phyloP scores from a whole-genome alignment of 2,797 vertebrate species.

The Eulemur mongoz region DNA sequence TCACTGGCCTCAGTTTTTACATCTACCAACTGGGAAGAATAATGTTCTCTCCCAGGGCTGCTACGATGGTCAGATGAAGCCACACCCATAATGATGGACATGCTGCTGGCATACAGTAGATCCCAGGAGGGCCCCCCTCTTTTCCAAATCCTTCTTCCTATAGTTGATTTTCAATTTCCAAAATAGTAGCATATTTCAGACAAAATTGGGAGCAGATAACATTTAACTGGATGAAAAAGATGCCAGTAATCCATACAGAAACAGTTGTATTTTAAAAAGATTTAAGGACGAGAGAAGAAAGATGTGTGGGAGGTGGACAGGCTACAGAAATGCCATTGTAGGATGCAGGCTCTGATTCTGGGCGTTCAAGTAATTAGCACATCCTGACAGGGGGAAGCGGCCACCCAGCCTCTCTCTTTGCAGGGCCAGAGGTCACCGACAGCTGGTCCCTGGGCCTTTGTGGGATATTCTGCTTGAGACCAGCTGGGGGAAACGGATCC shows the following conservation, averaged over 20 bases:
- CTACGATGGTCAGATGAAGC: neutral
- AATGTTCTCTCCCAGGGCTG: neutral
- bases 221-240: neutral
- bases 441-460: conserved; percentile 57
- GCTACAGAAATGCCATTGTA: neutral
- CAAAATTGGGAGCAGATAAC: neutral
- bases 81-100: neutral
- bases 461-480: conserved; percentile 51
- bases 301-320: neutral
- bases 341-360: neutral
- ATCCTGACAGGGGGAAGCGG: conserved; percentile 58
- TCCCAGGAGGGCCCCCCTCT: neutral
- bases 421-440: conserved; percentile 64
- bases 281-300: neutral
- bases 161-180: neutral
- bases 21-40: neutral
- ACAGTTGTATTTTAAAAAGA: conserved; percentile 34
- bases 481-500: conserved; percentile 72
- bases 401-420: conserved; percentile 66
- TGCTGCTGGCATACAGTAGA: neutral
- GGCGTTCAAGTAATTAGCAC: conserved; percentile 71
- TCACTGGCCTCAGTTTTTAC: neutral
- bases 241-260: neutral
- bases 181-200: neutral
- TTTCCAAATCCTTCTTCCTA: neutral